phyloP scores from a whole-genome alignment of 2,113 vertebrate genomes.

The Propithecus coquereli region DNA sequence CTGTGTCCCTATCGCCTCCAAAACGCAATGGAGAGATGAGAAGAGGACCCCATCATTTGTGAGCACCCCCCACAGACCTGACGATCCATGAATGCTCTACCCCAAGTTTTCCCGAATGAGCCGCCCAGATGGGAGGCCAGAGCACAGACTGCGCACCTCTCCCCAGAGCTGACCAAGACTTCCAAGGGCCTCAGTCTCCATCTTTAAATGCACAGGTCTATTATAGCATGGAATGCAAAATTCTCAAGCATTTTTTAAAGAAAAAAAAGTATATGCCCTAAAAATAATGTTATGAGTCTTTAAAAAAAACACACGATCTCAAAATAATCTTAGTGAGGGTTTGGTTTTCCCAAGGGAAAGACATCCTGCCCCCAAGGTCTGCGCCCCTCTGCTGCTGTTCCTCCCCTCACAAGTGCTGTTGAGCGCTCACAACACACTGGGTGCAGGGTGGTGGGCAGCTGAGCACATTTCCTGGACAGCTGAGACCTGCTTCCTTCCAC shows the following conservation, averaged over 20 bases:
- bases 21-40: too few relatives aligned
- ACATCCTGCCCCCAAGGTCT: too few relatives aligned
- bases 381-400: background rate
- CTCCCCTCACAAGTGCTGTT: accelerated
- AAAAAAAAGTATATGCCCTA: background rate
- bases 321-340: background rate
- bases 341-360: background rate
- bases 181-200: background rate
- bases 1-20: background rate
- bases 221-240: background rate
- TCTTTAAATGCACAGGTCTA: background rate
- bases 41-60: background rate
- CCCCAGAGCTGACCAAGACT: background rate
- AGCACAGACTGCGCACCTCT: background rate
- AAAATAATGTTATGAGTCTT: background rate
- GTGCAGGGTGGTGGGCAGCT: background rate
- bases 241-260: background rate
- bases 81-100: background rate
- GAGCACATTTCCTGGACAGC: background rate
- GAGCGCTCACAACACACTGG: background rate
- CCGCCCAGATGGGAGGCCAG: background rate
- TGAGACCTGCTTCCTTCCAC: background rate
- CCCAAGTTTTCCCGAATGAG: background rate
- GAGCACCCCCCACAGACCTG: background rate
- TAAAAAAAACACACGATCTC: background rate